Evolutionary conservation across 2,797 vertebrate genomes (phyloP), one percentile per base, ranked within the genome.

Genomic region (Argentina silus): DNA sequence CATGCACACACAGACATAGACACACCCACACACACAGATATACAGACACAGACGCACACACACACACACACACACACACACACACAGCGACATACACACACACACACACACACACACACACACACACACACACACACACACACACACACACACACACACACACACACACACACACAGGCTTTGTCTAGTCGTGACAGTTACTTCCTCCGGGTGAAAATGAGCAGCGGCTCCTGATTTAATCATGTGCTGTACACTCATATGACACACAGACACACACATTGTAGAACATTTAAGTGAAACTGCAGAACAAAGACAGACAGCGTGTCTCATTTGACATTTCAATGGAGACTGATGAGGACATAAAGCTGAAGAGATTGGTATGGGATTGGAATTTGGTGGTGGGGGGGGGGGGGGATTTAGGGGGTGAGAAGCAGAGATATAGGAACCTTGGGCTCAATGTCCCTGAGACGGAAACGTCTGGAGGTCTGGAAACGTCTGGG

Each of bases 1-100:
- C 23, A 61, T 27, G 12, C 14, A 36, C 59, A 12, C 17, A 62
- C 3, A 65, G 36, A 61, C 63, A 65, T 47, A 67, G 43, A 19
- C 63, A 65, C 43, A 48, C 51, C 19, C 66, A 15, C 66, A 53
- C 1, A n/a, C 23, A 55, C 11, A 53, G 50, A 68, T 14, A 68
- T n/a, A 36, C 27, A 36, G 27, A 1, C 27, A 36, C 27, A 43
- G 2, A 68, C 27, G 17, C 15, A 15, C 66, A 53, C 1, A n/a
- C 23, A 55, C 11, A 53, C 67, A 68, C 27, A 68, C 45, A 36
- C 27, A 36, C 2, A 1, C 27, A 36, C 27, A 43, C 7, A 68
- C 27, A 43, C 15, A 81, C 75, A 61, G 21, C 1, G 9, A 36
- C 59, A 61, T 9, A 27, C 27, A 36, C 27, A 36, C 27, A 36